A percentile compares a stretch with the other conserved stretches of the same genome.
Conservation (phyloP, 2,888 invertebrate genomes). For the Drosophila niveifrons region DNA sequence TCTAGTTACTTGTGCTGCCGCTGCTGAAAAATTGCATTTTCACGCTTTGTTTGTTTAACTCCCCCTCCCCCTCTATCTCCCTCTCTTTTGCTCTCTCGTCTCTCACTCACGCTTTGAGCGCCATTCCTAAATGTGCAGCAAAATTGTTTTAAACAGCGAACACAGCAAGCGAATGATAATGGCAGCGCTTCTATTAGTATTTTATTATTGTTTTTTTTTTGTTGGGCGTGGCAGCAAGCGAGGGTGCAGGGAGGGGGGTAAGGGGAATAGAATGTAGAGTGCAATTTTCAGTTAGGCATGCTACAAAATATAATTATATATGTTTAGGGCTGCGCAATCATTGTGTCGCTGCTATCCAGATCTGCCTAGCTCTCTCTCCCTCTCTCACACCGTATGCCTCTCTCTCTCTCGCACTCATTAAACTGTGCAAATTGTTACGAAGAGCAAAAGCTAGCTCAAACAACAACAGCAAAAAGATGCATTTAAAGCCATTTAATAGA, state of each 20-base stretch:
- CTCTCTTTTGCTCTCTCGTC: neutral
- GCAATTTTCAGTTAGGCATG: conserved; percentile 32
- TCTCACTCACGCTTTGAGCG: conserved; percentile 11
- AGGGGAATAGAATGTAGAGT: neutral
- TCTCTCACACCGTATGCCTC: neutral
- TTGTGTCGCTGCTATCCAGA: conserved; percentile 35
- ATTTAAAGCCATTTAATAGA: conserved; percentile 66
- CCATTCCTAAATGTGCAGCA: conserved; percentile 59
- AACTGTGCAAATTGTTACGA: conserved; percentile 64
- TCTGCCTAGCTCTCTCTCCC: neutral
- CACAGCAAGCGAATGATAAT: conserved; percentile 43
- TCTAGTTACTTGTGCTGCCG: conserved; percentile 45
- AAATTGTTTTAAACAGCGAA: conserved; percentile 41
- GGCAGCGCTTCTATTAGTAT: conserved; percentile 34
- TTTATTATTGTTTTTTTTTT: conserved; percentile 8
- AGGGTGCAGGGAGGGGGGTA: neutral
- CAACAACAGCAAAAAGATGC: conserved; percentile 58
- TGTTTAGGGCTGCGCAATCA: conserved; percentile 44
- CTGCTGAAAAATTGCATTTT: conserved; percentile 79
- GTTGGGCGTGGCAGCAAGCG: conserved; percentile 55
- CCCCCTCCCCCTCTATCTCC: neutral
- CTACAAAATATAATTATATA: conserved; percentile 41
- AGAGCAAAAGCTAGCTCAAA: neutral
- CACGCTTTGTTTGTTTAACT: conserved; percentile 77
- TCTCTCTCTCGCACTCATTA: conserved; percentile 41